A percentile compares a stretch with the other conserved stretches of the same genome.
Conservation (phyloP, 2,888 invertebrate genomes). For the Chaetogeoica ovagalla region DNA sequence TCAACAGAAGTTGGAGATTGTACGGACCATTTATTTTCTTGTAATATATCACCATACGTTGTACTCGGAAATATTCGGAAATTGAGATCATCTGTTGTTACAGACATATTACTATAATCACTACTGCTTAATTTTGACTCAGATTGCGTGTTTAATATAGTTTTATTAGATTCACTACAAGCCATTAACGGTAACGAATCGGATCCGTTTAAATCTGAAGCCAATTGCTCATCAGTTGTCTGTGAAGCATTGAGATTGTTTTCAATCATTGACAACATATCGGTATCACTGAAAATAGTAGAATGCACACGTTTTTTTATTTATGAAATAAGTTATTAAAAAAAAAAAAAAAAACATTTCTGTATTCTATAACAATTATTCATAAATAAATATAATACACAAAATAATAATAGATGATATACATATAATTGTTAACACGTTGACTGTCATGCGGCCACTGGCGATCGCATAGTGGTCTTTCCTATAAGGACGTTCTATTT, state of each 20-base stretch:
- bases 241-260: neutral
- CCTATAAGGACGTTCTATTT: too few relatives aligned
- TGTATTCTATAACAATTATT: too few relatives aligned
- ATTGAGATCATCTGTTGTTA: constrained; percentile 62
- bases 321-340: neutral
- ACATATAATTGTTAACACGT: too few relatives aligned
- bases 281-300: constrained; percentile 49
- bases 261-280: constrained; percentile 58
- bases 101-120: constrained; percentile 60
- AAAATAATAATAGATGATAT: too few relatives aligned
- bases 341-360: too few relatives aligned
- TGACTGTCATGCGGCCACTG: too few relatives aligned
- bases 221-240: neutral
- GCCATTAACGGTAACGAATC: constrained; percentile 18
- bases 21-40: constrained; percentile 57
- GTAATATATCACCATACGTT: constrained; percentile 63
- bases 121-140: constrained; percentile 56
- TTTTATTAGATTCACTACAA: neutral
- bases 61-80: constrained; percentile 67
- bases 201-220: constrained; percentile 15
- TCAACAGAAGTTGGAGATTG: constrained; percentile 60
- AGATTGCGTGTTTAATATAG: constrained; percentile 34
- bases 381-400: too few relatives aligned
- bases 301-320: neutral
- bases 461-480: too few relatives aligned